Evolutionary conservation across 2,888 invertebrate genomes (phyloP).

Genomic region (Sinotaia quadrata): DNA sequence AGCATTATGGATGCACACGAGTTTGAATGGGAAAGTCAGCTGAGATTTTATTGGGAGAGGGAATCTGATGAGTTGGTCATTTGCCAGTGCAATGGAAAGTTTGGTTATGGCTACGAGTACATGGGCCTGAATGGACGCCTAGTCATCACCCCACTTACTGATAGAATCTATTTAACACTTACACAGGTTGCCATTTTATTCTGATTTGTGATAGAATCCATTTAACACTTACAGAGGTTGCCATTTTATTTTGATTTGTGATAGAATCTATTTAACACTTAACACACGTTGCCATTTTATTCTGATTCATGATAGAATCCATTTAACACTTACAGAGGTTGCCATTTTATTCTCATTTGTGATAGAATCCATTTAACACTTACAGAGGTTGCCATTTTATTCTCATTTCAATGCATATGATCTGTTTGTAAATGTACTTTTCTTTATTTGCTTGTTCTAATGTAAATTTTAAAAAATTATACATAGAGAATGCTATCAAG

Average conservation of each 20-base stretch:
- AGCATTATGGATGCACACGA: slow-evolving; percentile 86
- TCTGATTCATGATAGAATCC: slow-evolving; percentile 81
- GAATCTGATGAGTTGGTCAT: slow-evolving; percentile 84
- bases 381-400: too few species aligned
- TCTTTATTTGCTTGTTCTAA: too few species aligned
- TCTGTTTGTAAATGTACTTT: background rate
- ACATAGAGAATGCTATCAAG: too few species aligned
- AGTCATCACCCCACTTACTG: slow-evolving; percentile 91
- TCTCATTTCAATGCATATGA: background rate
- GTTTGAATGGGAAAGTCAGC: slow-evolving; percentile 93
- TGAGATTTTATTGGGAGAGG: slow-evolving; percentile 91
- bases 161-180: slow-evolving; percentile 90
- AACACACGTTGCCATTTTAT: too few species aligned
- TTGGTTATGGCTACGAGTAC: slow-evolving; percentile 94
- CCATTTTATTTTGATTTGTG: background rate
- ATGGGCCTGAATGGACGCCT: slow-evolving; percentile 92
- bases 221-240: too few species aligned
- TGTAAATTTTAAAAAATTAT: too few species aligned
- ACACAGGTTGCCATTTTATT: slow-evolving; percentile 78
- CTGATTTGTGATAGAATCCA: too few species aligned
- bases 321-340: slow-evolving; percentile 88
- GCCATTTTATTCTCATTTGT: too few species aligned
- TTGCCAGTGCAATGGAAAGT: slow-evolving; percentile 84
- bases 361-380: too few species aligned
- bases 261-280: too few species aligned